phyloP scores from a whole-genome alignment of 2,113 vertebrate species.

The Cyanoramphus novaezelandiae region DNA sequence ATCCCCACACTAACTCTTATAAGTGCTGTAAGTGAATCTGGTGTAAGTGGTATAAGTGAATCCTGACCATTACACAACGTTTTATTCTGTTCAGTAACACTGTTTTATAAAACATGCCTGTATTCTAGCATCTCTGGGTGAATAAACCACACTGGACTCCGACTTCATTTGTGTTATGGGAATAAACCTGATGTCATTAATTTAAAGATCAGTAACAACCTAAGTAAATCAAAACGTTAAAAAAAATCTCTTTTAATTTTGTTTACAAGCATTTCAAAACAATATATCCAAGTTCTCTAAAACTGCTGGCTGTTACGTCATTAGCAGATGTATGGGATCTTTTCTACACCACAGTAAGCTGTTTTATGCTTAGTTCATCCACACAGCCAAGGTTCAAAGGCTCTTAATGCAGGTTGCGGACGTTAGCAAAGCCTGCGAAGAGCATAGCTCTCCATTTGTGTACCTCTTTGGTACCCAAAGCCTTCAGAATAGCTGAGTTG shows the following conservation, averaged over 20 bases:
- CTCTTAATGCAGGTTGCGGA: accelerated
- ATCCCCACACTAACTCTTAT: neutral
- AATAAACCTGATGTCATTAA: neutral
- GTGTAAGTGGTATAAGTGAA: neutral
- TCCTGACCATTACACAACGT: neutral
- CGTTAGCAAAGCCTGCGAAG: neutral
- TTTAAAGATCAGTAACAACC: neutral
- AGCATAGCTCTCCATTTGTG: neutral
- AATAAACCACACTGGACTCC: neutral
- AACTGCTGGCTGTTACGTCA: neutral
- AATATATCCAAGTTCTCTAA: neutral
- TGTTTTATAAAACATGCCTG: neutral
- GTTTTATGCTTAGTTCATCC: neutral
- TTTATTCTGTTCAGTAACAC: neutral
- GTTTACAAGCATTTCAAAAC: neutral
- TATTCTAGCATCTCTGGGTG: neutral
- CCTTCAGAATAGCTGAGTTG: neutral
- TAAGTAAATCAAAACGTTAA: neutral
- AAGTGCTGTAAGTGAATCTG: neutral
- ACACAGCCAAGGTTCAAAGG: neutral
- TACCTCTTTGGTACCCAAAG: neutral
- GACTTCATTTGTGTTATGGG: neutral
- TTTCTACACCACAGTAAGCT: neutral
- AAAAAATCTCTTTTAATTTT: neutral
- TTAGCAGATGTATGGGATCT: neutral